Conservation (phyloP, 2,888 invertebrate genomes). For the Amblyjoppa proteus region DNA sequence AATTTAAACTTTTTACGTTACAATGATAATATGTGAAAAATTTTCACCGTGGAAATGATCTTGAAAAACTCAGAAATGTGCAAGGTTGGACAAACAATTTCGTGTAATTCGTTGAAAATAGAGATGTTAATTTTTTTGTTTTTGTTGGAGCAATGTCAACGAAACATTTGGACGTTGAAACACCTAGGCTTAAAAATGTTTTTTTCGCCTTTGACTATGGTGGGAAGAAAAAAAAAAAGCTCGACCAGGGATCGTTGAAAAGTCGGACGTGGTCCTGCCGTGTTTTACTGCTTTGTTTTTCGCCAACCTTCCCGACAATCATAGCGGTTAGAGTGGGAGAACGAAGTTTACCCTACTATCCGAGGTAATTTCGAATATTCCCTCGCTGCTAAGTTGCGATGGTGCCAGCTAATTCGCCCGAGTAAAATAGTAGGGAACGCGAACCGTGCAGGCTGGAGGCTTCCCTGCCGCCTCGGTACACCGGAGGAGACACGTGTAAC, state of each 20-base stretch:
- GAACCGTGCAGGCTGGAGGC: not conserved
- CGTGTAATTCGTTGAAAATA: not conserved
- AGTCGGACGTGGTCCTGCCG: not conserved
- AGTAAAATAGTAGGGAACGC: slow-evolving; percentile 55
- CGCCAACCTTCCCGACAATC: slow-evolving; percentile 7
- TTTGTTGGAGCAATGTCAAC: too few relatives aligned
- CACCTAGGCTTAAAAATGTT: too few relatives aligned
- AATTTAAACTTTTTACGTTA: too few relatives aligned
- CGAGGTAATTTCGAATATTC: slow-evolving; percentile 60
- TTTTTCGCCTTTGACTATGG: not conserved
- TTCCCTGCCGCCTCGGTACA: not conserved
- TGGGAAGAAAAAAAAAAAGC: not conserved
- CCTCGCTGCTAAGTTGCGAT: slow-evolving; percentile 56
- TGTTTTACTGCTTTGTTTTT: slow-evolving; percentile 2
- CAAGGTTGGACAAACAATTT: not conserved
- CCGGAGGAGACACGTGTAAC: slow-evolving; percentile 14
- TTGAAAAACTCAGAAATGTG: too few relatives aligned
- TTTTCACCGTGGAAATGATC: too few relatives aligned
- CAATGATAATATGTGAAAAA: too few relatives aligned
- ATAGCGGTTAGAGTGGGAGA: slow-evolving; percentile 1
- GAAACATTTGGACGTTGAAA: too few relatives aligned
- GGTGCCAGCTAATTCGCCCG: slow-evolving; percentile 61
- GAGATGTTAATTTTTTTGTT: not conserved
- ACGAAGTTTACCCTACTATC: slow-evolving; percentile 55
- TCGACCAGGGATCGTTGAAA: not conserved